A percentile compares a stretch with the other conserved stretches of the same genome.
Conservation (phyloP, 2,113 vertebrate genomes). For the Vicugna pacos region DNA sequence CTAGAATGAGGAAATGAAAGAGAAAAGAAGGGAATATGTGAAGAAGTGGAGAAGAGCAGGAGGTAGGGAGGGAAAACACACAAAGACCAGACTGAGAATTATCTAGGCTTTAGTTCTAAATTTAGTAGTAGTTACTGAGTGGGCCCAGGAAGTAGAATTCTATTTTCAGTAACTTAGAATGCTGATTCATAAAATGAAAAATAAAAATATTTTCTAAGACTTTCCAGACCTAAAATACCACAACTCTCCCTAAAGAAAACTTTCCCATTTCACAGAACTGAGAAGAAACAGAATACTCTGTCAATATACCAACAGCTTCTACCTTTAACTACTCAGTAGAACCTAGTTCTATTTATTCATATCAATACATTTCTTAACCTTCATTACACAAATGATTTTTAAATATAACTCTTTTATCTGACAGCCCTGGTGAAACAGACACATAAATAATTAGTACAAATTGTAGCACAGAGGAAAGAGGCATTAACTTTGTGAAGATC, state of each 20-base stretch:
- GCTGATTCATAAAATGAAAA: background rate
- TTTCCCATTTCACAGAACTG: background rate
- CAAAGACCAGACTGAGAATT: background rate
- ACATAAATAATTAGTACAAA: background rate
- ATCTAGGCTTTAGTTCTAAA: background rate
- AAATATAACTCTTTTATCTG: background rate
- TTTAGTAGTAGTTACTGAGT: background rate
- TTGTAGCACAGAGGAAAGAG: background rate
- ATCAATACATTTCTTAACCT: background rate
- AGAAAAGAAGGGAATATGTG: background rate
- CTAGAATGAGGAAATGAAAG: background rate
- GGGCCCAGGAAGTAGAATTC: background rate
- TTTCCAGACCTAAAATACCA: background rate
- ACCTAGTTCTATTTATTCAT: background rate
- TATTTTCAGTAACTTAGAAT: background rate
- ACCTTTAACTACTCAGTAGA: background rate
- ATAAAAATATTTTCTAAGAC: background rate
- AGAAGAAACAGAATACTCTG: background rate
- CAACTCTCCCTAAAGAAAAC: background rate
- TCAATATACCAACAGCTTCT: background rate
- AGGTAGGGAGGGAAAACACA: background rate
- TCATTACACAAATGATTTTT: background rate
- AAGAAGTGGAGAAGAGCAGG: accelerated
- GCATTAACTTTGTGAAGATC: background rate
- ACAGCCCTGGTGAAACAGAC: background rate